Evolutionary conservation across 2,888 invertebrate species (phyloP), one percentile per base, ranked within the genome.

Genomic region (Tuberolachnus salignus): DNA sequence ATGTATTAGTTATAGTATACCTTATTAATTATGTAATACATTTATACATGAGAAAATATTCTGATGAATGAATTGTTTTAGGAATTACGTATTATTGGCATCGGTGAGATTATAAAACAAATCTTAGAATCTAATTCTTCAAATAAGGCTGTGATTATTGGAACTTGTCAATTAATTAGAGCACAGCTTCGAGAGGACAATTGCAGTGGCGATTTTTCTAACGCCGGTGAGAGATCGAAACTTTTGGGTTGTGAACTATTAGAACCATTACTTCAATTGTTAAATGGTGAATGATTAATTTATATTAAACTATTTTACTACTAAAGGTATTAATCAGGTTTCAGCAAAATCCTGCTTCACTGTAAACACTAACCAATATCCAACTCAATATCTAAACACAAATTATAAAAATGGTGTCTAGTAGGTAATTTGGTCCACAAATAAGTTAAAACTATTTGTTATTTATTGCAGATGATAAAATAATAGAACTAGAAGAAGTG

Each of bases 181-280:
- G 75, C 75, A 3, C 75, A 78, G 14, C 9, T 78, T 16, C 66
- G 75, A 4, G 75, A 78, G 26, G 75, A 78, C n/a, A 78, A 78
- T 64, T 78, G 75, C 49, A 78, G 75, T 49, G 75, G 75, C n/a
- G 75, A 78, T 59, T 67, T 78, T 13, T 78, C 75, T 21, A 78
- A 78, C 13, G 75, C 75, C 0, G 75, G 75, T 11, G 75, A 78
- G 59, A 67, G 75, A 13, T 78, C 75, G 8, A 67, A 49, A 49
- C 46, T 78, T 55, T 57, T 78, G 3, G 75, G 55, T 21, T 59
- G 49, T 67, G 67, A 69, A 46, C 19, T 78, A 9, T 49, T 78
- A 34, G 59, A 67, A 34, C 75, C 66, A 59, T 63, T 73, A 63
- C 63, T 73, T 51, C 13, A 51, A n/a, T 53, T 73, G n/a, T 63